Conservation (phyloP, 1,140 invertebrate species). For the Calephelis nemesis region DNA sequence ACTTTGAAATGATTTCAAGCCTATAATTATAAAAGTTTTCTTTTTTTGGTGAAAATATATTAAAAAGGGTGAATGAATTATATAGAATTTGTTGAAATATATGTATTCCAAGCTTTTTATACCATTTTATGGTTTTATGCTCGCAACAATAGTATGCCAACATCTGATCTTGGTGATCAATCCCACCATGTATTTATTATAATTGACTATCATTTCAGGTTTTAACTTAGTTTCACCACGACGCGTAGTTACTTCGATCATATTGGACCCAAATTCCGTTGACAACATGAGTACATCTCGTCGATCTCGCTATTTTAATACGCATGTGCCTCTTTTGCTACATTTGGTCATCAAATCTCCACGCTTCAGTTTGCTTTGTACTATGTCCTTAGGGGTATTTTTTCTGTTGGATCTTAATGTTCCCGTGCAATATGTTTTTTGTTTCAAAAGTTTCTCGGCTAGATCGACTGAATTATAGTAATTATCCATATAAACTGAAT, state of each 20-base stretch:
- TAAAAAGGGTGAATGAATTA: neutral
- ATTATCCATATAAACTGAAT: constrained; percentile 3
- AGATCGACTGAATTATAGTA: constrained; percentile 1
- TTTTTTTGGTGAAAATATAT: neutral
- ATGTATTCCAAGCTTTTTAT: constrained; percentile 2
- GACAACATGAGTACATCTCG: neutral
- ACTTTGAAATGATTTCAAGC: neutral
- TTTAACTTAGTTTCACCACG: neutral
- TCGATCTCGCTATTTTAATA: neutral
- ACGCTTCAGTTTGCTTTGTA: neutral
- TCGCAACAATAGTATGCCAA: neutral
- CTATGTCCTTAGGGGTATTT: too few species aligned
- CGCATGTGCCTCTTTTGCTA: neutral
- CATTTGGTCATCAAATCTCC: neutral
- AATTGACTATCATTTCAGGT: neutral
- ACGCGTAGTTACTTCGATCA: neutral
- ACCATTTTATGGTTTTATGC: neutral
- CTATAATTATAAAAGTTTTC: neutral
- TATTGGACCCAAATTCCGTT: neutral
- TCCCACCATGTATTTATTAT: constrained; percentile 1
- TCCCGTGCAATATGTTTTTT: neutral
- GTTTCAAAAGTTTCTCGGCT: neutral
- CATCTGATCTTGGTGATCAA: neutral
- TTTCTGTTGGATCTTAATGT: neutral
- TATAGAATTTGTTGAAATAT: constrained; percentile 3